Conservation (phyloP, 2,113 vertebrate species). For the Callopanchax toddi region DNA sequence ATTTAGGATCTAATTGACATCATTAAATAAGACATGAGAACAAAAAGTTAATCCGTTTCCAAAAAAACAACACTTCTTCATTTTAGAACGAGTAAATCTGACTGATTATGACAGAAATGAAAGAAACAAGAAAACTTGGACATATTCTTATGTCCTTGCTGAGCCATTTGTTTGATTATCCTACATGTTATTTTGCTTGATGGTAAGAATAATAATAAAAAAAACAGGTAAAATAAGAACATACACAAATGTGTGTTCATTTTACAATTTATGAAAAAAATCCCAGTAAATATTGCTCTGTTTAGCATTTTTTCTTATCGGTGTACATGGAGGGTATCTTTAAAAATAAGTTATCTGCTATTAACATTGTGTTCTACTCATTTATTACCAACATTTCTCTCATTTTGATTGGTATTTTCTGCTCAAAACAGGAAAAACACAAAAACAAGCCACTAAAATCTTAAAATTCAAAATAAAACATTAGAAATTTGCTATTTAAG, state of each 20-base stretch:
- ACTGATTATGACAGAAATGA: neutral
- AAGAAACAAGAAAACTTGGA: neutral
- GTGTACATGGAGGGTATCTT: constrained; percentile 4
- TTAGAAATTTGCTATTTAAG: too few species aligned
- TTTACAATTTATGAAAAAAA: neutral
- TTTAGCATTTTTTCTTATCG: neutral
- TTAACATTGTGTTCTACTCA: neutral
- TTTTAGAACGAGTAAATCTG: neutral
- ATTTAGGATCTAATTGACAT: constrained; percentile 11
- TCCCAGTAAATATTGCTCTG: constrained; percentile 11
- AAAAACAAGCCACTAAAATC: too few species aligned
- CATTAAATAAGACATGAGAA: constrained; percentile 6
- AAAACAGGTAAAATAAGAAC: too few species aligned
- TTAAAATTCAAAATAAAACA: too few species aligned
- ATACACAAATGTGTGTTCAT: too few species aligned
- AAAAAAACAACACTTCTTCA: constrained; percentile 21
- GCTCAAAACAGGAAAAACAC: neutral
- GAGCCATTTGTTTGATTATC: neutral
- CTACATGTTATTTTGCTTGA: neutral
- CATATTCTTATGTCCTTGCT: neutral
- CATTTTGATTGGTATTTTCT: neutral
- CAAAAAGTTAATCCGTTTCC: constrained; percentile 7
- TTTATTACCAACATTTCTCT: neutral
- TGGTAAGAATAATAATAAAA: neutral
- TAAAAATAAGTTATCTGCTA: neutral